Percentiles rank a stretch among this genome's conserved stretches.
phyloP scores from a whole-genome alignment of 2,113 vertebrate genomes.

The Azemiops feae region DNA sequence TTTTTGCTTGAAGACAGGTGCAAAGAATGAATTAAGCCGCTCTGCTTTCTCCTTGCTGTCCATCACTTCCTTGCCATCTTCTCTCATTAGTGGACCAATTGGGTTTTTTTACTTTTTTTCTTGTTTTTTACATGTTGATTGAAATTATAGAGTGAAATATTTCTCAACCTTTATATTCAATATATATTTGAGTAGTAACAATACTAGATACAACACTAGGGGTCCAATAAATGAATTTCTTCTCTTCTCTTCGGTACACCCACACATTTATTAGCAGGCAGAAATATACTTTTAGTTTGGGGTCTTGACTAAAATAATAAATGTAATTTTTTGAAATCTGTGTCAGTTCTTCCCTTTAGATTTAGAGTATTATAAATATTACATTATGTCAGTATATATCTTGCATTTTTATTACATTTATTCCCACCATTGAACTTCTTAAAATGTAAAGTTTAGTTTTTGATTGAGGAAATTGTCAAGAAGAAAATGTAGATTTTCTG shows the following conservation, averaged over 20 bases:
- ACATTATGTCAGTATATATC: background rate
- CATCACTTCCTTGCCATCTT: too few relatives aligned
- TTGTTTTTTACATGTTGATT: too few relatives aligned
- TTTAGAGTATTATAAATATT: background rate
- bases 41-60: too few relatives aligned
- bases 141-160: too few relatives aligned
- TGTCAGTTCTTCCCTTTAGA: background rate
- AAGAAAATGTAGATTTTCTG: background rate
- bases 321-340: conserved; percentile 6
- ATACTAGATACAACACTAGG: too few relatives aligned
- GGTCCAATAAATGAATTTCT: conserved; percentile 10
- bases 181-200: background rate
- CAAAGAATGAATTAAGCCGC: too few relatives aligned
- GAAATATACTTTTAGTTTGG: background rate
- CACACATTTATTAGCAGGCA: accelerated
- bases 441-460: background rate
- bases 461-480: background rate
- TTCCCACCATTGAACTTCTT: background rate
- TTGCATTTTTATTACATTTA: background rate
- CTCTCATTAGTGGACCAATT: too few relatives aligned
- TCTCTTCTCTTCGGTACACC: background rate
- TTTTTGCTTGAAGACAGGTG: too few relatives aligned
- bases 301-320: conserved; percentile 23
- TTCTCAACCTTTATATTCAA: background rate
- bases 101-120: too few relatives aligned